Conservation (phyloP, 2,113 vertebrate genomes). For the Salvelinus namaycush region DNA sequence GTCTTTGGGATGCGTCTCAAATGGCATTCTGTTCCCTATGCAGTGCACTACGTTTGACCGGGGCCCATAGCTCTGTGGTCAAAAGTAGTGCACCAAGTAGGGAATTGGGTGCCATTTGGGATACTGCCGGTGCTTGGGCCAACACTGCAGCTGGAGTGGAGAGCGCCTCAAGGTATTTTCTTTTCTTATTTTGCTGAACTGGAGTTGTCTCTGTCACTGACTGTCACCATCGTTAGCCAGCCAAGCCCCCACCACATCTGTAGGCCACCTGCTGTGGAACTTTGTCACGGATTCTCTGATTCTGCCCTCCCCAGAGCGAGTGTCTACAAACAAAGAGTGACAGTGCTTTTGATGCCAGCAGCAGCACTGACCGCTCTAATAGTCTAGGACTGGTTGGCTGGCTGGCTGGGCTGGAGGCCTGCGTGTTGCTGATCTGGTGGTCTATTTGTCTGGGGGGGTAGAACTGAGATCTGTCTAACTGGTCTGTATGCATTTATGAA, state of each 20-base stretch:
- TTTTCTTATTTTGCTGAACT: neutral
- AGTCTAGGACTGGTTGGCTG: neutral
- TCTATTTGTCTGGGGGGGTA: neutral
- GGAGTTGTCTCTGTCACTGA: neutral
- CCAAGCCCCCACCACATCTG: neutral
- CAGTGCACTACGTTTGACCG: neutral
- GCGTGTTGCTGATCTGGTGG: neutral
- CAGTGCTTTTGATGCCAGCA: slow-evolving; percentile 2
- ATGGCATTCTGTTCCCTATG: neutral
- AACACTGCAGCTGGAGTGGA: neutral
- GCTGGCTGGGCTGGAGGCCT: neutral
- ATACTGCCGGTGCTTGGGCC: neutral
- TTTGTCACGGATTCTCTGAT: neutral
- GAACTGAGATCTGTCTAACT: slow-evolving; percentile 12
- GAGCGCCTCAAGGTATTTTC: neutral
- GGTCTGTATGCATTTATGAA: neutral
- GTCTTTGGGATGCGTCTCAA: no score
- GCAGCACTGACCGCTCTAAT: neutral
- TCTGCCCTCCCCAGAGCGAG: neutral
- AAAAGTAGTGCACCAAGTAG: no score
- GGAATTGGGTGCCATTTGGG: no score
- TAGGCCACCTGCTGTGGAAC: neutral
- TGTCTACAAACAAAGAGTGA: slow-evolving; percentile 7
- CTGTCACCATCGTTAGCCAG: neutral
- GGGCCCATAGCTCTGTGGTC: neutral